These are phyloP conservation scores for Drosophila maculinotata DNA, from an alignment of 2,888 invertebrate genomes.

Conservation along the genomic window DNA sequence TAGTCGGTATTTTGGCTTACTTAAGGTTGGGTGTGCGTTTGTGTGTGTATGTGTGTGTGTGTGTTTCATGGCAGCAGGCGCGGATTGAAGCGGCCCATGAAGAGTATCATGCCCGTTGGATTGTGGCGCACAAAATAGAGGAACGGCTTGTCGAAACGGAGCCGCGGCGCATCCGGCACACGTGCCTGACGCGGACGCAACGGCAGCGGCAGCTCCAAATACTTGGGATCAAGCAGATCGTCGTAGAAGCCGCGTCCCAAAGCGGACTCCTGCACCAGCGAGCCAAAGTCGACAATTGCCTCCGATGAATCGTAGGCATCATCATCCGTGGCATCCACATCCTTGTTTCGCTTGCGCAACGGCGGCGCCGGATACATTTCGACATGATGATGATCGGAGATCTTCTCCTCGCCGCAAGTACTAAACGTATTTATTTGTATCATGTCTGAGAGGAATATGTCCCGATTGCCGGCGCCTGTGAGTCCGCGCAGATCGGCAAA, in stretches of 20 bases:
- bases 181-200: constrained; percentile 90
- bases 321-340: constrained; percentile 77
- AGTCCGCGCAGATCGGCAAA: constrained; percentile 93
- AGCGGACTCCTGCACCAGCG: constrained; percentile 86
- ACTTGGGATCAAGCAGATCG: constrained; percentile 87
- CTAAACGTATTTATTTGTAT: constrained; percentile 93
- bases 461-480: constrained; percentile 91
- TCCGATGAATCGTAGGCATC: constrained; percentile 81
- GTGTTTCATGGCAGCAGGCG: constrained; percentile 89
- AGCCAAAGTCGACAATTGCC: constrained; percentile 81
- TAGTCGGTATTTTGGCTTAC: constrained; percentile 57
- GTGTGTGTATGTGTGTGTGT: not conserved
- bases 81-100: constrained; percentile 95
- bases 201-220: constrained; percentile 88
- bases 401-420: constrained; percentile 91
- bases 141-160: constrained; percentile 95
- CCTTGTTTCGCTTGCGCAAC: constrained; percentile 86
- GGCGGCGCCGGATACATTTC: constrained; percentile 92
- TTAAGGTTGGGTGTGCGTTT: constrained; percentile 22
- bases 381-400: constrained; percentile 91
- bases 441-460: constrained; percentile 93
- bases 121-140: constrained; percentile 95
- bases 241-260: constrained; percentile 89
- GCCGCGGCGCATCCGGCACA: constrained; percentile 89
- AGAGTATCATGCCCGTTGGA: constrained; percentile 95